Evolutionary conservation across 2,797 vertebrate genomes (phyloP).

Genomic region (Chelon auratus): DNA sequence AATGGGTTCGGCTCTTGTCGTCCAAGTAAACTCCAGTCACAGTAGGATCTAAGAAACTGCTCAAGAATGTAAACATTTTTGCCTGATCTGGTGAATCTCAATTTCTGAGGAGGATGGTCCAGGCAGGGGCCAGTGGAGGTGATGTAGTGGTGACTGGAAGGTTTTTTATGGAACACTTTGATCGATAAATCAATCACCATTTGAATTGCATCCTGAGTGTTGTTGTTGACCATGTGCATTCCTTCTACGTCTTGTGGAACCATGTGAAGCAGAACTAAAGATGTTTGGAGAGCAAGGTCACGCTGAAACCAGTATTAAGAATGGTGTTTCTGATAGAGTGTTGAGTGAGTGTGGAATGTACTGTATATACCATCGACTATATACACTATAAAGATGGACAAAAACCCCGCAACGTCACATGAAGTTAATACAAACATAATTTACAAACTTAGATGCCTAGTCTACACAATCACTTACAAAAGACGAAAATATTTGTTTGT

Average conservation of each 20-base stretch:
- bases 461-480: constrained; percentile 22
- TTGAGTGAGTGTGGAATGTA: neutral
- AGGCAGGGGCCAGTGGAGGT: neutral
- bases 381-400: too few relatives aligned
- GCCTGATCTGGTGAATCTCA: neutral
- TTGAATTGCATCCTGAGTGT: neutral
- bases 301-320: neutral
- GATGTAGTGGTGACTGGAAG: neutral
- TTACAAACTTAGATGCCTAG: neutral
- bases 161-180: neutral
- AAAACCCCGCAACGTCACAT: too few relatives aligned
- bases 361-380: too few relatives aligned
- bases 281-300: neutral
- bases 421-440: too few relatives aligned
- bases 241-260: neutral
- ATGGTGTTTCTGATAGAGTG: neutral
- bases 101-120: neutral
- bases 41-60: neutral
- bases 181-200: neutral
- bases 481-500: constrained; percentile 36
- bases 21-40: neutral
- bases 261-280: neutral
- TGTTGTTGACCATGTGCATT: neutral
- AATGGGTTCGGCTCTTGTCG: neutral
- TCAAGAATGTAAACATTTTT: neutral